phyloP scores from a whole-genome alignment of 1,140 invertebrate genomes.

The Pogonus chalceus region DNA sequence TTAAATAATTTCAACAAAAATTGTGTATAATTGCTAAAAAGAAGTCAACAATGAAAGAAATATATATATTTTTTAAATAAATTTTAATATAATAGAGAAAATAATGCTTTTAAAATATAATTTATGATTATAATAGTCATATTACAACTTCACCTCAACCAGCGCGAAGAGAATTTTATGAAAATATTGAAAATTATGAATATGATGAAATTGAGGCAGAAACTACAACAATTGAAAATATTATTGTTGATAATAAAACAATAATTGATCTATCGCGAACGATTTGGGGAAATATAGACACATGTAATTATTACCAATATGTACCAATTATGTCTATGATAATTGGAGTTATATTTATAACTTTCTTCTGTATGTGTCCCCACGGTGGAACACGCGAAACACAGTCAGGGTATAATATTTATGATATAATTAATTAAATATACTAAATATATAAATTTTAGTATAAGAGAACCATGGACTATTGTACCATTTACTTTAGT shows the following conservation, averaged over 20 bases:
- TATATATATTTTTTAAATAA: too few relatives aligned
- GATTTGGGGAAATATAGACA: constrained; percentile 5
- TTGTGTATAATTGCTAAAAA: too few relatives aligned
- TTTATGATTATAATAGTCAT: too few relatives aligned
- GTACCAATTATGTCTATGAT: constrained; percentile 14
- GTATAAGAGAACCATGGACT: constrained; percentile 11
- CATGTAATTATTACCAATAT: constrained; percentile 15
- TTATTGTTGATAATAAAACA: too few relatives aligned
- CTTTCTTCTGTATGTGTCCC: constrained; percentile 12
- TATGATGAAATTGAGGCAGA: not conserved
- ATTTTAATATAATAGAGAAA: too few relatives aligned
- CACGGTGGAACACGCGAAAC: constrained; percentile 13
- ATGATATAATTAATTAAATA: not conserved
- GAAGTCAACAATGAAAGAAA: too few relatives aligned
- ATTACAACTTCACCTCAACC: too few relatives aligned
- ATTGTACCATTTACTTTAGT: constrained; percentile 15
- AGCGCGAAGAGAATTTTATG: too few relatives aligned
- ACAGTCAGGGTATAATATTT: not conserved
- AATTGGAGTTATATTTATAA: constrained; percentile 10
- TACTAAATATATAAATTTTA: constrained; percentile 7
- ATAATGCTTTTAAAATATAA: too few relatives aligned
- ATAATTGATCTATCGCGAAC: not conserved
- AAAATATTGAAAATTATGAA: too few relatives aligned
- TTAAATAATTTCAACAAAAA: too few relatives aligned
- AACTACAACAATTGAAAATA: not conserved